Conservation (phyloP, 30 jellyfish, hydroid and myxozoan species). For the Nemopilema nomurai region DNA sequence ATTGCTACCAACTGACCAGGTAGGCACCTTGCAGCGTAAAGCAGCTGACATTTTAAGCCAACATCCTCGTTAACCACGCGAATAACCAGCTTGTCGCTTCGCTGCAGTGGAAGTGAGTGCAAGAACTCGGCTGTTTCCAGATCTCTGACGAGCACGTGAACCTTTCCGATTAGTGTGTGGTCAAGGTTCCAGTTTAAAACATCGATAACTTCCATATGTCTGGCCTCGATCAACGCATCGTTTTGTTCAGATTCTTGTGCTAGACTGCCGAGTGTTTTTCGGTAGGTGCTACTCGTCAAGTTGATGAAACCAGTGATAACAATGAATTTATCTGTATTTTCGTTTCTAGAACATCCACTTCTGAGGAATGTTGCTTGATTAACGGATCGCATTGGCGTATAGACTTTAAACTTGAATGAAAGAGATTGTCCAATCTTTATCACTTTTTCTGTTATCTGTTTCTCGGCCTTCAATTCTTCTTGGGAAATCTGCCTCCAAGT, state of each 20-base stretch:
- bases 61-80: slow-evolving; percentile 11
- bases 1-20: slow-evolving; percentile 10
- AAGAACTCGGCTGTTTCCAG: slow-evolving; percentile 18
- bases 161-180: not conserved
- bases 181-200: slow-evolving; percentile 14
- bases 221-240: slow-evolving; percentile 4
- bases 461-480: too few relatives aligned
- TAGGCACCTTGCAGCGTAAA: slow-evolving; percentile 17
- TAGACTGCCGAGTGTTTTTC: slow-evolving; percentile 16
- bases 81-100: slow-evolving; percentile 24
- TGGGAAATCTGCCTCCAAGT: too few relatives aligned
- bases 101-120: not conserved
- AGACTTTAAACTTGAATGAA: not conserved
- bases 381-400: not conserved
- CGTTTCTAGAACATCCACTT: not conserved
- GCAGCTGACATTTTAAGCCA: slow-evolving; percentile 13
- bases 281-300: not conserved
- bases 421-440: too few relatives aligned
- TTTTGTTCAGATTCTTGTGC: not conserved
- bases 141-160: slow-evolving; percentile 24
- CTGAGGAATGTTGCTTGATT: not conserved
- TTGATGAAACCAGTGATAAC: slow-evolving; percentile 13
- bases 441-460: not conserved
- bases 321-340: not conserved
- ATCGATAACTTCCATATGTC: slow-evolving; percentile 29